Conservation (phyloP, 2,797 vertebrate species). For the Pelodytes ibericus region DNA sequence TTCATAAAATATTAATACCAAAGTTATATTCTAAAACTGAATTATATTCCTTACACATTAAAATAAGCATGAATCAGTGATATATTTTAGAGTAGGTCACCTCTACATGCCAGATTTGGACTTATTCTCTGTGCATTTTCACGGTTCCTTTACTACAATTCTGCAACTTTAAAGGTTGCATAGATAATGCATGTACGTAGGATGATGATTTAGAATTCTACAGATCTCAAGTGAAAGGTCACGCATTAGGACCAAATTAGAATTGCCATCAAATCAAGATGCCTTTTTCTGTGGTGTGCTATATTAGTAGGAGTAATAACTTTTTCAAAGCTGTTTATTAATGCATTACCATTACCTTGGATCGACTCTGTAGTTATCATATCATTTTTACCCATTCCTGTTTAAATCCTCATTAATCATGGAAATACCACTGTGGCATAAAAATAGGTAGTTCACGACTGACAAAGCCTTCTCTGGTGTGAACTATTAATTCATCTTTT, state of each 20-base stretch:
- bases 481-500: not conserved
- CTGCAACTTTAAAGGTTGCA: slow-evolving; percentile 46
- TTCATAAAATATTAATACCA: too few relatives aligned
- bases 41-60: slow-evolving; percentile 5
- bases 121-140: slow-evolving; percentile 32
- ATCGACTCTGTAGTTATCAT: slow-evolving; percentile 19
- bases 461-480: slow-evolving; percentile 25
- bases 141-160: slow-evolving; percentile 37
- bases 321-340: slow-evolving; percentile 47
- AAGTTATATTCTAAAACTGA: not conserved
- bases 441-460: slow-evolving; percentile 19
- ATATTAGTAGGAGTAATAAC: slow-evolving; percentile 50
- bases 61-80: slow-evolving; percentile 2
- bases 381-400: slow-evolving; percentile 31
- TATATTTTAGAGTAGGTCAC: slow-evolving; percentile 2
- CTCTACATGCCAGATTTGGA: slow-evolving; percentile 10
- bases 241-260: slow-evolving; percentile 32
- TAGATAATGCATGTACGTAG: slow-evolving; percentile 50
- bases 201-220: slow-evolving; percentile 46
- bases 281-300: slow-evolving; percentile 25
- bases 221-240: slow-evolving; percentile 46
- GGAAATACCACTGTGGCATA: slow-evolving; percentile 13
- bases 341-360: slow-evolving; percentile 32
- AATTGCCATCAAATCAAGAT: slow-evolving; percentile 25
- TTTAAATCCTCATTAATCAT: slow-evolving; percentile 37